Base-by-base conservation (phyloP, 1,140 invertebrate species). In the Orussus abietinus region DNA sequence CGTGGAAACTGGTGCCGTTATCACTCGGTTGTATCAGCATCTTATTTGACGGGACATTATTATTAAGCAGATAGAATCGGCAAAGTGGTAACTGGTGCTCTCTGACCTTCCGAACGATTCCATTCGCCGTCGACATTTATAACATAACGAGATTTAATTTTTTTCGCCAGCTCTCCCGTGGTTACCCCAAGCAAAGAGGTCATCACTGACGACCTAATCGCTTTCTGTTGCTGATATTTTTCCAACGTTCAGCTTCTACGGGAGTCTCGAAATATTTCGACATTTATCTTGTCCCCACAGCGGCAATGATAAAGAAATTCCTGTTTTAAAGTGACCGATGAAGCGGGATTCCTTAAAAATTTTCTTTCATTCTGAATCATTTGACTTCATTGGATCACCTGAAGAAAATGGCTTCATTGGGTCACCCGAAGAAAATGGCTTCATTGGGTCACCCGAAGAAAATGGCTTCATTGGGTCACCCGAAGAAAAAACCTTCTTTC, bases 101-200 rank as follows among this genome's bases (percentile, higher is more conserved):
- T 55, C 38, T 59, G 57, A 66, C 62, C 62, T n/a, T 48, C 45
- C 47, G 39, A 57, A 67, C 55, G 46, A 62, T 66, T 67, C 63
- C 63, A 67, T 50, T 62, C 38, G 35, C 25, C 26, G 40, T n/a
- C n/a, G n/a, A n/a, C n/a, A 41, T 28, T 33, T 34, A 30, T 45
- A 50, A 47, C n/a, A 12, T 29, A 6, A 38, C 20, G 26, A 12
- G 32, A 37, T 30, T 44, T 40, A 41, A 41, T 39, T 29, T 26
- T 39, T 33, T n/a, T 10, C 25, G 38, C 22, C 12, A 10, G 42
- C 45, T 47, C 49, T 52, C 37, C 52, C 46, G 38, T 51, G 39
- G 30, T 45, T 54, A 58, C 51, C 51, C 47, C 53, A 58, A 55
- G 49, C 42, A 51, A 53, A 66, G 47, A 49, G 51, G 44, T 49